A percentile compares a stretch with the other conserved stretches of the same genome.
phyloP scores from a whole-genome alignment of 2,113 vertebrate species.

The Amphiprion percula region DNA sequence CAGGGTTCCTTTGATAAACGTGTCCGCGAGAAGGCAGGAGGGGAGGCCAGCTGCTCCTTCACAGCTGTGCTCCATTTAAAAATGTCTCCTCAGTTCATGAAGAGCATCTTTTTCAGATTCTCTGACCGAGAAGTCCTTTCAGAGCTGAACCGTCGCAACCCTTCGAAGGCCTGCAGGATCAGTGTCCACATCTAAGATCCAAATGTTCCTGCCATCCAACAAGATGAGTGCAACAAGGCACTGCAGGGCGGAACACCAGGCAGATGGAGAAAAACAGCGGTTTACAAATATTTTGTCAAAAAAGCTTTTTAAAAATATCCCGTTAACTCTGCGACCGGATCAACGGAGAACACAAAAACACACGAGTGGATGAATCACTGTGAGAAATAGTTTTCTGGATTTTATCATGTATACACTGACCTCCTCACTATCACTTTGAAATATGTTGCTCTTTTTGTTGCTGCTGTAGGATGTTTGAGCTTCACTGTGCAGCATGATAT shows the following conservation, averaged over 20 bases:
- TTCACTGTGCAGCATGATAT: background rate
- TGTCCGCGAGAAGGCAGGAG: slow-evolving; percentile 54
- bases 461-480: background rate
- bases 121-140: slow-evolving; percentile 36
- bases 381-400: slow-evolving; percentile 26
- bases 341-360: slow-evolving; percentile 47
- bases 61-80: slow-evolving; percentile 29
- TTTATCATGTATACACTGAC: slow-evolving; percentile 30
- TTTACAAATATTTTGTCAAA: slow-evolving; percentile 65
- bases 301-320: slow-evolving; percentile 56
- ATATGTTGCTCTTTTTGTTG: background rate
- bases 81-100: slow-evolving; percentile 37
- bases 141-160: slow-evolving; percentile 20
- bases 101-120: slow-evolving; percentile 28
- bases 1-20: slow-evolving; percentile 31
- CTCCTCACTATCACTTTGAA: background rate
- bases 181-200: slow-evolving; percentile 51
- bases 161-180: slow-evolving; percentile 35
- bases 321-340: slow-evolving; percentile 36
- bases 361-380: slow-evolving; percentile 48
- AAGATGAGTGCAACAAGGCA: slow-evolving; percentile 83
- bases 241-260: slow-evolving; percentile 78
- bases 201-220: slow-evolving; percentile 57
- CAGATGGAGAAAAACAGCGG: slow-evolving; percentile 66
- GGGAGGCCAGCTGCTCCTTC: slow-evolving; percentile 37